These are phyloP conservation scores for Brachionus asplanchnoidis DNA, from an alignment of 1,140 invertebrate species.

Conservation along the genomic window DNA sequence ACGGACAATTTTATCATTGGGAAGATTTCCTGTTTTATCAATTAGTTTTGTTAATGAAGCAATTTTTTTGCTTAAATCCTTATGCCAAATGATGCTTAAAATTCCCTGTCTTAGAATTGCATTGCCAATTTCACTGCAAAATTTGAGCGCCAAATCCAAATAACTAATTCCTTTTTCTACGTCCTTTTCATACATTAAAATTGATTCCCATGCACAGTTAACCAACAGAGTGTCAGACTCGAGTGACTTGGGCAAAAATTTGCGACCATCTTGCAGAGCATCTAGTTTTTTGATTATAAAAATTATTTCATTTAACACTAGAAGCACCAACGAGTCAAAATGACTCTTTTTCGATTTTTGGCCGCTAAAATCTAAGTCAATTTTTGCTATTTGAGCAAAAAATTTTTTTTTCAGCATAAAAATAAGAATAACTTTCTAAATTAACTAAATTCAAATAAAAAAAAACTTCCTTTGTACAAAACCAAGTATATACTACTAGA, in stretches of 20 bases:
- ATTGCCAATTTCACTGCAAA: slow-evolving; percentile 63
- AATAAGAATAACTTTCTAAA: too few species aligned
- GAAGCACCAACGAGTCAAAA: too few species aligned
- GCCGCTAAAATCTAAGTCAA: too few species aligned
- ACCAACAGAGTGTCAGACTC: slow-evolving; percentile 70
- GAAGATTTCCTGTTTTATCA: background rate
- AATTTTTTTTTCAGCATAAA: too few species aligned
- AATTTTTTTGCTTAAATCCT: background rate
- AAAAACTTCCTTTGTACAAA: too few species aligned
- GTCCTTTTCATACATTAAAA: slow-evolving; percentile 75
- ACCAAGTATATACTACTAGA: too few species aligned
- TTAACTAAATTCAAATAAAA: too few species aligned
- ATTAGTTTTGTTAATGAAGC: background rate
- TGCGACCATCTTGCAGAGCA: slow-evolving; percentile 59
- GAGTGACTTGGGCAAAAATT: slow-evolving; percentile 75
- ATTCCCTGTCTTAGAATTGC: slow-evolving; percentile 65
- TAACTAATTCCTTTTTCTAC: slow-evolving; percentile 63
- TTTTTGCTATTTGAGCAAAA: too few species aligned
- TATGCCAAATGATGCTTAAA: slow-evolving; percentile 33
- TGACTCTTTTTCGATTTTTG: too few species aligned
- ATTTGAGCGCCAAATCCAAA: slow-evolving; percentile 64
- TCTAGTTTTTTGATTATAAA: slow-evolving; percentile 42
- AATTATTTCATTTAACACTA: background rate
- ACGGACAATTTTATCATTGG: slow-evolving; percentile 1
- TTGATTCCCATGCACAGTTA: slow-evolving; percentile 84